A percentile compares a stretch with the other conserved stretches of the same genome.
phyloP scores from a whole-genome alignment of 1,140 invertebrate species.

The Pinna nobilis region DNA sequence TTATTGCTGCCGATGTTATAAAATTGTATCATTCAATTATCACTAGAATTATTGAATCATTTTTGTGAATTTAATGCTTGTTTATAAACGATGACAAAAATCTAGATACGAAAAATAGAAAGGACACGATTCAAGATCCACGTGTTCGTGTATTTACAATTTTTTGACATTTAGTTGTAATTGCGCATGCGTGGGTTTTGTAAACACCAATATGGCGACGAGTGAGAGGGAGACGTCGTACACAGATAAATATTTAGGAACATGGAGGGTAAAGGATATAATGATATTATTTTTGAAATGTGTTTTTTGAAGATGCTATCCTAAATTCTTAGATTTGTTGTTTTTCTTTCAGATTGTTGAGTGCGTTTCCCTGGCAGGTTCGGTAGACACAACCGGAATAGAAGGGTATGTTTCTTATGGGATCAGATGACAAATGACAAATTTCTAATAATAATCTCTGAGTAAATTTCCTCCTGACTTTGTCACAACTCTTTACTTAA shows the following conservation, averaged over 20 bases:
- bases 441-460: too few relatives aligned
- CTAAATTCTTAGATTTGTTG: conserved; percentile 33
- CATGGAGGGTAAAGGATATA: conserved; percentile 66
- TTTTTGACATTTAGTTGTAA: too few relatives aligned
- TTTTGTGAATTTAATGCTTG: background rate
- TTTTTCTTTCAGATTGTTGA: conserved; percentile 75
- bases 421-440: conserved; percentile 80
- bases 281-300: background rate
- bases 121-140: background rate
- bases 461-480: too few relatives aligned
- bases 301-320: conserved; percentile 16
- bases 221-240: background rate
- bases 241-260: conserved; percentile 67
- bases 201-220: conserved; percentile 72
- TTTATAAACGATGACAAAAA: background rate
- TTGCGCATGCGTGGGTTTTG: conserved; percentile 32
- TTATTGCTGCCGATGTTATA: too few relatives aligned
- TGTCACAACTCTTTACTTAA: background rate
- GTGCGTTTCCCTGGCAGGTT: conserved; percentile 75
- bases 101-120: background rate
- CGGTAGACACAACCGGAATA: conserved; percentile 76
- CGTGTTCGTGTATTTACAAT: too few relatives aligned
- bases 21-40: too few relatives aligned
- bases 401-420: conserved; percentile 76
- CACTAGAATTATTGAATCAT: too few relatives aligned